phyloP scores from a whole-genome alignment of 2,888 invertebrate species.

The Harmothoe impar region DNA sequence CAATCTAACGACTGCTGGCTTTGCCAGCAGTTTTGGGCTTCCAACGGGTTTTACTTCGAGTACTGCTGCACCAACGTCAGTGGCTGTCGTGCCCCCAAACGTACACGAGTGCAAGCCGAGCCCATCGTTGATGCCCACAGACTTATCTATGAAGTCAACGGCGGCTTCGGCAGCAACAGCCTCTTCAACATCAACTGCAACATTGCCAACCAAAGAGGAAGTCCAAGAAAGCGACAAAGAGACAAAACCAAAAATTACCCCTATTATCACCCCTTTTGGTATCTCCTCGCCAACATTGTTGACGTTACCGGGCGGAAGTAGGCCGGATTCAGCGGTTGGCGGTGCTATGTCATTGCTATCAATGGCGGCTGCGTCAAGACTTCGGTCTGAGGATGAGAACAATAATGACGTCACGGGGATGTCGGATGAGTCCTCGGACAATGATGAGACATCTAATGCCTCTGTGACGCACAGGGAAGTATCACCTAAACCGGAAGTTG shows the following conservation, averaged over 20 bases:
- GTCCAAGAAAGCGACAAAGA: neutral
- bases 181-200: neutral
- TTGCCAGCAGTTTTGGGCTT: neutral
- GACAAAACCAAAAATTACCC: neutral
- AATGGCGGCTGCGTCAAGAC: neutral
- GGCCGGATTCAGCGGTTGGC: neutral
- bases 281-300: neutral
- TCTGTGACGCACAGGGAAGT: neutral
- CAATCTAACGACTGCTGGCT: neutral
- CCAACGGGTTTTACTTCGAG: neutral
- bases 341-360: conserved; percentile 11
- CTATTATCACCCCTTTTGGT: neutral
- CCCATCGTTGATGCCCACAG: conserved; percentile 38
- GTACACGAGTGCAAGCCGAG: conserved; percentile 49
- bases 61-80: neutral
- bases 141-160: conserved; percentile 41
- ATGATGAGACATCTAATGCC: neutral
- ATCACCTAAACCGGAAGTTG: neutral
- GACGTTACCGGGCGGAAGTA: neutral
- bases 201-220: neutral
- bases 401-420: neutral
- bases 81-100: conserved; percentile 46
- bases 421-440: neutral
- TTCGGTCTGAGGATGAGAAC: neutral
- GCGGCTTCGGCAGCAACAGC: neutral